These are phyloP conservation scores for Cricetomys ansorgei DNA, from an alignment of 2,113 vertebrate species.

Conservation along the genomic window DNA sequence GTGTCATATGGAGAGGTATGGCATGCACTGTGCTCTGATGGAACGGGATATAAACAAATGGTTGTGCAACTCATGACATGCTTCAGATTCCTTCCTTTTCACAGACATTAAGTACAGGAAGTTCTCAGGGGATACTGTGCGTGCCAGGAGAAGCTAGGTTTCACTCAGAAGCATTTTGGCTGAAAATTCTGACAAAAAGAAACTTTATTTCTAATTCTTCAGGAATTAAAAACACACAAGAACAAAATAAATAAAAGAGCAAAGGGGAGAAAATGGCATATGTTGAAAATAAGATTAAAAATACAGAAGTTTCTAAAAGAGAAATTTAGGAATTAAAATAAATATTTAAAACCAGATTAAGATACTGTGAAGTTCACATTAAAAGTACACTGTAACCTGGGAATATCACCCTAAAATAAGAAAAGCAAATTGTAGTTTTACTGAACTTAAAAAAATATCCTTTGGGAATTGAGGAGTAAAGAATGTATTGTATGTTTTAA, in stretches of 20 bases:
- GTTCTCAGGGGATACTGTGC: background rate
- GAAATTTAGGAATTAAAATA: background rate
- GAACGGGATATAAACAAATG: background rate
- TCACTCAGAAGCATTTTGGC: background rate
- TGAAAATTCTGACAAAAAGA: background rate
- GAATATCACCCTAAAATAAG: background rate
- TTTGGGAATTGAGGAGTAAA: background rate
- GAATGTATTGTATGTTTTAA: background rate
- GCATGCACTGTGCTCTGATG: background rate
- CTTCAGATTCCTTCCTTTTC: background rate
- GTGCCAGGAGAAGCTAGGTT: background rate
- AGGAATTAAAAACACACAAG: background rate
- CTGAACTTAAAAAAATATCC: background rate
- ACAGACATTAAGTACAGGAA: background rate
- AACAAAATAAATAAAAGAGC: background rate
- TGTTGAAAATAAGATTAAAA: background rate
- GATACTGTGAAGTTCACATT: slow-evolving; percentile 19
- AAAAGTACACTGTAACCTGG: background rate
- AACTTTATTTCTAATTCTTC: background rate
- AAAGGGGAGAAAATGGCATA: slow-evolving; percentile 19
- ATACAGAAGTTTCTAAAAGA: background rate
- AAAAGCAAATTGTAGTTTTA: background rate
- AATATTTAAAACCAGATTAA: slow-evolving; percentile 9
- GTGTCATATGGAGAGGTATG: background rate
- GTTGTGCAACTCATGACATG: background rate